Base-by-base conservation (phyloP, 2,888 invertebrate species). In the Platycheirus albimanus region DNA sequence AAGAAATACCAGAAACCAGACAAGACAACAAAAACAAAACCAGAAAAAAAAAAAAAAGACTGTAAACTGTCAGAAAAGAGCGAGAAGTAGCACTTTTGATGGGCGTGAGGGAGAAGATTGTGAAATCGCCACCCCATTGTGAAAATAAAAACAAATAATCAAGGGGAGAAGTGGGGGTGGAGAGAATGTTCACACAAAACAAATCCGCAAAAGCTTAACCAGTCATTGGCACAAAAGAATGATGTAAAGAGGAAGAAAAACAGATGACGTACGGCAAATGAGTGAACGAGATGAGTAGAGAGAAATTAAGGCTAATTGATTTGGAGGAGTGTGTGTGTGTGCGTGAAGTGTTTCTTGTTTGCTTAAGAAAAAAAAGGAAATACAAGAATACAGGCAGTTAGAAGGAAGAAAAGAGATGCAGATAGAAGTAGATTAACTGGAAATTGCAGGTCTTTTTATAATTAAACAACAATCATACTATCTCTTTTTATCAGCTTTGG, bases 191-290 rank as follows among this genome's bases (percentile, higher is more conserved):
- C 17, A 52, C 61, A 64, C 66, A 84, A 84, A 84, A 66, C 70
- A 84, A 79, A 75, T 70, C 66, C 64, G 56, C 79, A 49, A 74
- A 84, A 84, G 74, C 84, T 79, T 84, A 79, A 75, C 51, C 79
- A 84, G 78, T 83, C 83, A 74, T 83, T 78, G 83, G 78, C 78
- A 83, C 69, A 78, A 72, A 72, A 83, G 78, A 83, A 78, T 74
- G 72, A 69, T 20, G 64, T 64, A 7, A 52, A 71, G n/a, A 19
- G 19, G 13, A 69, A 78, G 10, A 24, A 28, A 28, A 41, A 13
- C 10, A 69, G 51, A 78, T 69, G 69, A 15, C 51, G 3, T 43
- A 2, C 17, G 33, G 15, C 20, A 3, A 17, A 7, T n/a, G 78
- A 63, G 56, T 15, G 72, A 80, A 6, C 10, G 75, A 69, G 78